Conservation (phyloP, 2,888 invertebrate species). For the Apamea crenata region DNA sequence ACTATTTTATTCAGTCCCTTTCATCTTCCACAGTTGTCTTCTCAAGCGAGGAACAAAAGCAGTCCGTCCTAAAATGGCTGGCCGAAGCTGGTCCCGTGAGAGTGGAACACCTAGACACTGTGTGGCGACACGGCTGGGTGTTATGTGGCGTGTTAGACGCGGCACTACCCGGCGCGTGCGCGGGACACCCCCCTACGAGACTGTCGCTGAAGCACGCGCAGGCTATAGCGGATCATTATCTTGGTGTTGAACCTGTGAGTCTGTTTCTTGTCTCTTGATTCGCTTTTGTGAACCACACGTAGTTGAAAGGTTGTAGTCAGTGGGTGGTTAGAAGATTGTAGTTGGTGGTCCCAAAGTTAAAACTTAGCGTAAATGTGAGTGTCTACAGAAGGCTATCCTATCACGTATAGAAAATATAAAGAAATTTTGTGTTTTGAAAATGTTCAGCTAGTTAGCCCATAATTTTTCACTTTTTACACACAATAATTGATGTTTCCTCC, state of each 20-base stretch:
- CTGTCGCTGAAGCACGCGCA: conserved; percentile 89
- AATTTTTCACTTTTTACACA: too few species aligned
- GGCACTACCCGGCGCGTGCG: conserved; percentile 91
- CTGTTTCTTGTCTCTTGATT: too few species aligned
- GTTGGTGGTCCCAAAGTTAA: too few species aligned
- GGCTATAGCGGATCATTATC: conserved; percentile 90
- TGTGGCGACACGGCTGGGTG: conserved; percentile 91
- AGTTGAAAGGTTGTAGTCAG: too few species aligned
- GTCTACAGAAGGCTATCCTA: too few species aligned
- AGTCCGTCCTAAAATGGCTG: conserved; percentile 85
- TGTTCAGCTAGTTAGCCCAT: too few species aligned
- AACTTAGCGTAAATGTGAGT: too few species aligned
- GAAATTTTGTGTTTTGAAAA: too few species aligned
- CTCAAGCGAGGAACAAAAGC: conserved; percentile 86
- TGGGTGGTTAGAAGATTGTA: too few species aligned
- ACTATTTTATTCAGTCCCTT: neutral
- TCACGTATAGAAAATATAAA: too few species aligned
- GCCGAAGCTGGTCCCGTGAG: conserved; percentile 82
- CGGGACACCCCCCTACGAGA: conserved; percentile 89
- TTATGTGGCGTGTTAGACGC: conserved; percentile 91
- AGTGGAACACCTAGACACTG: conserved; percentile 87
- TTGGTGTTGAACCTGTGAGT: conserved; percentile 90
- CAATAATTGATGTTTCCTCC: too few species aligned
- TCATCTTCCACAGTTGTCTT: conserved; percentile 80
- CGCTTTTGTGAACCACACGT: too few species aligned